Conservation (phyloP, 2,113 vertebrate species). For the Sturnira hondurensis region DNA sequence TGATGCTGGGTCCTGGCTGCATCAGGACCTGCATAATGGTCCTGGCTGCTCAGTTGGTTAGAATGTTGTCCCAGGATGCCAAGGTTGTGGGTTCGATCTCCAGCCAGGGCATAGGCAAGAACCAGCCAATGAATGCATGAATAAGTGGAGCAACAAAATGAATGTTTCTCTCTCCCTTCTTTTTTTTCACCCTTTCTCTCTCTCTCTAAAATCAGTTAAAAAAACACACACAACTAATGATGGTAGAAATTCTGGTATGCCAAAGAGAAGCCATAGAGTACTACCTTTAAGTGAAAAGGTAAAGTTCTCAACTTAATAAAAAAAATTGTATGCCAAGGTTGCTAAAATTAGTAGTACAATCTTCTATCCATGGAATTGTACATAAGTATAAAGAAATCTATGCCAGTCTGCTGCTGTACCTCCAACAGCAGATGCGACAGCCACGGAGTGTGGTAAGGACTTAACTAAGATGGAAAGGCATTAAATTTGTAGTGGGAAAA, state of each 20-base stretch:
- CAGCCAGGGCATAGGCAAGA: no score
- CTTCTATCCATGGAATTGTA: background rate
- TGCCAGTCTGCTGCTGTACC: background rate
- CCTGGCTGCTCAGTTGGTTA: no score
- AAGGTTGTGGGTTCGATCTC: no score
- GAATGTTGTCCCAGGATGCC: no score
- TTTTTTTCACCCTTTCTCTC: no score
- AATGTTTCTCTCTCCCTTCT: no score
- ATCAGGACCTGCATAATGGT: no score
- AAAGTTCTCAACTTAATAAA: background rate
- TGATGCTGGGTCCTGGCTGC: background rate
- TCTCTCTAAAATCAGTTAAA: no score
- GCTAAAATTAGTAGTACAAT: background rate
- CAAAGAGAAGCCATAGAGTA: background rate
- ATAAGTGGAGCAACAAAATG: no score
- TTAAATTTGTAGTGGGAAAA: background rate
- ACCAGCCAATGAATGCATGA: no score
- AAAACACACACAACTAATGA: no score
- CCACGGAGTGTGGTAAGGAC: background rate
- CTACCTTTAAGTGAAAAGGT: background rate
- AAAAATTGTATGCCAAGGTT: background rate
- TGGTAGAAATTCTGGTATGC: background rate
- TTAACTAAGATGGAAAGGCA: background rate
- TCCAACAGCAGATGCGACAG: background rate
- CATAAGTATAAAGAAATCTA: background rate